Evolutionary conservation across 2,888 invertebrate genomes (phyloP), one percentile per base, ranked within the genome.

Genomic region (Lycia hirtaria): DNA sequence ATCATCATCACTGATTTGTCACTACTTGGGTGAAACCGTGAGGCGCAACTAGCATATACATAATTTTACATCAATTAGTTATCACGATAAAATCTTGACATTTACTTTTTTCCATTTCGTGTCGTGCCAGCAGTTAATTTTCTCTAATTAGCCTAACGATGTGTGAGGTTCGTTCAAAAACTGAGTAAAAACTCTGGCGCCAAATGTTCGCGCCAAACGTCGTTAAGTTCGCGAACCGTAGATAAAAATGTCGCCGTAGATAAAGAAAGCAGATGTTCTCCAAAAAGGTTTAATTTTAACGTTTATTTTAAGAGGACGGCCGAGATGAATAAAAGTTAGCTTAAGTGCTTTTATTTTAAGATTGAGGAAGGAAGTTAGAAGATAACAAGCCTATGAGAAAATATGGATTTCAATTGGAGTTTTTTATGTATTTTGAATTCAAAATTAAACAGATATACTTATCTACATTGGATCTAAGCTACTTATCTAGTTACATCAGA

Each of bases 161-260:
- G 85, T 85, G 87, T 88, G 86, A 83, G 84, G 85, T 30, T 48
- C 69, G 58, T 53, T 47, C 65, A 69, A 67, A 68, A 68, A 28
- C 10, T 20, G 9, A 22, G 69, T 62, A 65, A 69, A 69, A 67
- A 67, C 72, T 69, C 73, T 72, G 85, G 37, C 19, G 37, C 37
- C 37, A 37, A 37, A 37, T 72, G 76, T 79, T 81, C 75, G 78
- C 80, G 79, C 83, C 78, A 75, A 77, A 76, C 57, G 79, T 80
- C 81, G 77, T 84, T 83, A 83, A 65, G 55, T 57, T 58, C 66
- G 68, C 73, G 66, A 64, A 69, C 71, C 75, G 78, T 65, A 83
- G 85, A 86, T 84, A 84, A 83, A 44, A 47, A 33, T n/a, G 65
- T 66, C 65, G 59, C 56, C 62, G 68, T 53, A 72, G 78, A 77